Percentiles rank a stretch among this genome's conserved stretches.
phyloP scores from a whole-genome alignment of 2,888 invertebrate genomes.

The Trichopoda pennipes region DNA sequence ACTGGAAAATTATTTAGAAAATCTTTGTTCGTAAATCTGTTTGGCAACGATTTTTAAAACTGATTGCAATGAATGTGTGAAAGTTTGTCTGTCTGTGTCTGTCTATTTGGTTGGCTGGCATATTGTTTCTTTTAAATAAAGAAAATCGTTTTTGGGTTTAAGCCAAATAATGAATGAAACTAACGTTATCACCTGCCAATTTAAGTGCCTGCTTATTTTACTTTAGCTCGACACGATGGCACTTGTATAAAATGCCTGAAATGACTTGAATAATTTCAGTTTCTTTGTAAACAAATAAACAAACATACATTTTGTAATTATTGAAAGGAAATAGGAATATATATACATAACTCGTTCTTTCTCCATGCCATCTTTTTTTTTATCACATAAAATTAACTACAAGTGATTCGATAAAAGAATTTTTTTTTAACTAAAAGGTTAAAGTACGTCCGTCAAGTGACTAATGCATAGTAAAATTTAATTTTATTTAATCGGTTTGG shows the following conservation, averaged over 20 bases:
- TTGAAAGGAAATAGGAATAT: background rate
- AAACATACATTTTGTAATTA: slow-evolving; percentile 11
- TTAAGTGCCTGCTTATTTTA: slow-evolving; percentile 28
- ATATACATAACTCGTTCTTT: too few relatives aligned
- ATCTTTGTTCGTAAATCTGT: slow-evolving; percentile 40
- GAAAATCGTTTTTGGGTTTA: slow-evolving; percentile 48
- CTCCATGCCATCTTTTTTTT: background rate
- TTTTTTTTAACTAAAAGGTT: background rate
- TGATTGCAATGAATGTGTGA: background rate
- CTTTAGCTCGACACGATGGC: slow-evolving; percentile 53
- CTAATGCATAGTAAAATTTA: too few relatives aligned
- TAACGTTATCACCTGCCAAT: slow-evolving; percentile 65
- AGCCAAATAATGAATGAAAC: slow-evolving; percentile 54
- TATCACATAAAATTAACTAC: background rate
- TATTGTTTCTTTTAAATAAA: slow-evolving; percentile 1
- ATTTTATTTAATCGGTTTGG: too few relatives aligned
- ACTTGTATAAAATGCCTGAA: slow-evolving; percentile 45
- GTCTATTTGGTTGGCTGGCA: slow-evolving; percentile 1
- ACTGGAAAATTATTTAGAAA: slow-evolving; percentile 64
- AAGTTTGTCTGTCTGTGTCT: background rate
- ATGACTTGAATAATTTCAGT: slow-evolving; percentile 56
- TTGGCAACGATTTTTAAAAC: slow-evolving; percentile 54
- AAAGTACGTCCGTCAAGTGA: too few relatives aligned
- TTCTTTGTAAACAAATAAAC: slow-evolving; percentile 49
- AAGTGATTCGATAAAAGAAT: background rate